Conservation (phyloP, 2,797 vertebrate species). For the Xenentodon cancila region DNA sequence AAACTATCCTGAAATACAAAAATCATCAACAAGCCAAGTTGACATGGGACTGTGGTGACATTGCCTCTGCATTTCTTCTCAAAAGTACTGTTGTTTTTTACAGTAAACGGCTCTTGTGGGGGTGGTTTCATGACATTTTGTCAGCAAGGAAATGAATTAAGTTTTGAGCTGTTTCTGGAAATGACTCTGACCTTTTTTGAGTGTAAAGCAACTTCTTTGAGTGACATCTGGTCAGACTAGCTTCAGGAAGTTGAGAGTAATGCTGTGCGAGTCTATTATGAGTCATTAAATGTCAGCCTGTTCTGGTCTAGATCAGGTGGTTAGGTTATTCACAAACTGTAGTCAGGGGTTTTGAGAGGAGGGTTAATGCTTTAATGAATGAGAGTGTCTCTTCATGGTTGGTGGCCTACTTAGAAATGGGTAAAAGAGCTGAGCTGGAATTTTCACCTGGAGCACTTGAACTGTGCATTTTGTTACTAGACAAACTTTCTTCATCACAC, state of each 20-base stretch:
- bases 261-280: constrained; percentile 7
- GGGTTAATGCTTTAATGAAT: constrained; percentile 10
- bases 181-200: constrained; percentile 1
- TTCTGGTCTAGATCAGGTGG: constrained; percentile 30
- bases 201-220: constrained; percentile 1
- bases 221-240: constrained; percentile 28
- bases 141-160: constrained; percentile 2
- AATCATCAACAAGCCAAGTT: background rate
- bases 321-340: constrained; percentile 27
- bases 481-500: constrained; percentile 7
- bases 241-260: constrained; percentile 33
- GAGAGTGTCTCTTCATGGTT: constrained; percentile 17
- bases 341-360: constrained; percentile 12
- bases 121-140: constrained; percentile 2
- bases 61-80: constrained; percentile 5
- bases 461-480: constrained; percentile 20
- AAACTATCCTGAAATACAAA: background rate
- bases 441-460: constrained; percentile 27
- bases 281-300: constrained; percentile 55
- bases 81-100: constrained; percentile 17
- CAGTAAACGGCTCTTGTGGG: constrained; percentile 11
- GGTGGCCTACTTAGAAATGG: constrained; percentile 14
- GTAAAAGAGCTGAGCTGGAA: constrained; percentile 16
- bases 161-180: background rate
- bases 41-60: constrained; percentile 5